Evolutionary conservation across 2,113 vertebrate genomes (phyloP).

Genomic region (Macquaria australasica): DNA sequence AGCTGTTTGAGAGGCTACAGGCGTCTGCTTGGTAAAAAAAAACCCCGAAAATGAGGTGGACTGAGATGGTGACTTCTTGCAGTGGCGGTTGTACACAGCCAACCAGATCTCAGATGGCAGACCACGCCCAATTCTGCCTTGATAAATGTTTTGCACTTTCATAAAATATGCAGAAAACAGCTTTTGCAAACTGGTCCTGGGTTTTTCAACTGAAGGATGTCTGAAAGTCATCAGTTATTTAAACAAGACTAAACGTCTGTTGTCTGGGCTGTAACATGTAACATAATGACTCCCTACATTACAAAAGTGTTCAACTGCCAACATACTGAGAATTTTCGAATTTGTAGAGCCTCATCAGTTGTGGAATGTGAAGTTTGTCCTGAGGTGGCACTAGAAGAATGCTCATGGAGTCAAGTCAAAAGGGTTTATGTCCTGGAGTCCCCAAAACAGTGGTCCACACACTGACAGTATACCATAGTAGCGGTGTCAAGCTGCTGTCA

Average conservation of each 20-base stretch:
- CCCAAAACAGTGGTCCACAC: neutral
- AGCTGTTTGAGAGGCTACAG: constrained; percentile 81
- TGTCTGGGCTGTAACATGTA: neutral
- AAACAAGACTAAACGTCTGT: neutral
- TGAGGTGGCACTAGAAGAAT: neutral
- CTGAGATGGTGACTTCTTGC: constrained; percentile 54
- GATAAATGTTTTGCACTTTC: neutral
- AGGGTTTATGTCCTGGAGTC: neutral
- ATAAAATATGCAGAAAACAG: constrained; percentile 2
- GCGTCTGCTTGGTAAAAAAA: constrained; percentile 68
- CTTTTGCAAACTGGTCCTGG: neutral
- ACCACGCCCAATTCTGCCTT: neutral
- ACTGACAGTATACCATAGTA: neutral
- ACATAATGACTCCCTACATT: neutral
- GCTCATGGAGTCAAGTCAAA: neutral
- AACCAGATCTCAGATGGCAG: constrained; percentile 4
- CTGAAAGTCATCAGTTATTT: neutral
- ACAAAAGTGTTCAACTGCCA: neutral
- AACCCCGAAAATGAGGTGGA: constrained; percentile 60
- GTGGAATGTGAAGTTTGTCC: neutral
- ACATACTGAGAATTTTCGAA: neutral
- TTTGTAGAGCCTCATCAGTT: neutral
- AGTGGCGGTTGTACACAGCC: neutral
- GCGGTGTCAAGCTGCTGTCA: constrained; percentile 8
- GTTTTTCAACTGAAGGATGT: neutral